Conservation (phyloP, 2,113 vertebrate species). For the Electrona antarctica region DNA sequence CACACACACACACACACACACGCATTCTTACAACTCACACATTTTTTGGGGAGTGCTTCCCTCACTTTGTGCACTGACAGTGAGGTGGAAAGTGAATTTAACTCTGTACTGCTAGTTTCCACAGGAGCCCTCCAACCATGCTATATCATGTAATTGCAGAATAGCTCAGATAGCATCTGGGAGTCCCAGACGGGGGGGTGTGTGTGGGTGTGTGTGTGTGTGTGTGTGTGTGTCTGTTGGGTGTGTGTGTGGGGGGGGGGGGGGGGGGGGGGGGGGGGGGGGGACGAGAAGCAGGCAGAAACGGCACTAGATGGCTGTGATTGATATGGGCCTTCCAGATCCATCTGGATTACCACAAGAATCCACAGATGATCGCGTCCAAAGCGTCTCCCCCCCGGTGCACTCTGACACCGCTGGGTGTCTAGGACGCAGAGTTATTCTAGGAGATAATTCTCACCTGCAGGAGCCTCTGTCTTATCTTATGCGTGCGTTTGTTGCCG, state of each 20-base stretch:
- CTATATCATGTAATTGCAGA: slow-evolving; percentile 64
- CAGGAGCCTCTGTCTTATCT: slow-evolving; percentile 54
- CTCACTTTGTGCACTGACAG: slow-evolving; percentile 41
- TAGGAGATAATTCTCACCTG: slow-evolving; percentile 27
- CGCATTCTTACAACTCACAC: slow-evolving; percentile 32
- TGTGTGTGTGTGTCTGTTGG: background rate
- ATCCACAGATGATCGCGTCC: slow-evolving; percentile 34
- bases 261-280: too few relatives aligned
- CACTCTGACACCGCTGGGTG: slow-evolving; percentile 29
- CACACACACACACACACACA: slow-evolving; percentile 11
- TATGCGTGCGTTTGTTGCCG: too few relatives aligned
- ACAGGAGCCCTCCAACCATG: slow-evolving; percentile 52
- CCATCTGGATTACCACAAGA: slow-evolving; percentile 28
- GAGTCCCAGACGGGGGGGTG: slow-evolving; percentile 19
- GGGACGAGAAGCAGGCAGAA: slow-evolving; percentile 14
- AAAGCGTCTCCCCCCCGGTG: slow-evolving; percentile 8
- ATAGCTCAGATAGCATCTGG: slow-evolving; percentile 51
- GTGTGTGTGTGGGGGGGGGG: background rate
- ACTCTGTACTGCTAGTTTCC: slow-evolving; percentile 63
- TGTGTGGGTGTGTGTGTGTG: background rate
- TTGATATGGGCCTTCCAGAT: slow-evolving; percentile 34
- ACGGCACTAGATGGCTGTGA: slow-evolving; percentile 30
- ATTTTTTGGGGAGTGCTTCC: slow-evolving; percentile 9
- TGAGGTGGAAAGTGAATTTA: slow-evolving; percentile 64
- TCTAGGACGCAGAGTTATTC: slow-evolving; percentile 32